A percentile compares a stretch with the other conserved stretches of the same genome.
phyloP scores from a whole-genome alignment of 2,113 vertebrate species.

The Microcebus ravelobensis region DNA sequence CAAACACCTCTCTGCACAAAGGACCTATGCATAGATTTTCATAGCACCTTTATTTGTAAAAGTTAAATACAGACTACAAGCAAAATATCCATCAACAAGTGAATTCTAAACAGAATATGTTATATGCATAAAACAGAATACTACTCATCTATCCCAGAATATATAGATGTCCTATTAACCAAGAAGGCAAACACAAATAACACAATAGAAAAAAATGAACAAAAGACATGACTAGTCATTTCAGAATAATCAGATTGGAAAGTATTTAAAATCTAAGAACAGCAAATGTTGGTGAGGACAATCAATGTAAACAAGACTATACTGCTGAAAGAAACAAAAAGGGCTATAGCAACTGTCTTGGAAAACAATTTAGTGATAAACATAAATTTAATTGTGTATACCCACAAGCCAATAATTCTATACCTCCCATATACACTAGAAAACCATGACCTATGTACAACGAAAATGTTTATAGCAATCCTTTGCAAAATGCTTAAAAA shows the following conservation, averaged over 20 bases:
- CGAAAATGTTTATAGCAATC: neutral
- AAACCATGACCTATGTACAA: neutral
- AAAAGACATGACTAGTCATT: neutral
- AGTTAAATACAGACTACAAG: neutral
- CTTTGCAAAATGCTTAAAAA: neutral
- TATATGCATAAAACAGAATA: neutral
- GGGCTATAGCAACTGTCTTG: neutral
- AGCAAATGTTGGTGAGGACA: neutral
- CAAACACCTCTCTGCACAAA: neutral
- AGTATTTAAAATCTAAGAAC: conserved; percentile 26
- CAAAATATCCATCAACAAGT: neutral
- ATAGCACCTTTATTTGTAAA: neutral
- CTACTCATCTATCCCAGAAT: neutral
- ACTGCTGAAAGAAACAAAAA: neutral
- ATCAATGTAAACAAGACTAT: neutral
- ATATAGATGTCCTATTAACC: neutral
- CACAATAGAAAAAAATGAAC: neutral
- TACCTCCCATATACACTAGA: neutral
- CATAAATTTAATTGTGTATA: neutral
- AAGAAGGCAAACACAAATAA: neutral
- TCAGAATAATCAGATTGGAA: neutral
- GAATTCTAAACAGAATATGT: neutral
- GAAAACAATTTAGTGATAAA: neutral
- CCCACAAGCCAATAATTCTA: neutral
- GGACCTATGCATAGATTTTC: neutral